These are phyloP conservation scores for Parasteatoda lunata DNA, from an alignment of 2,888 invertebrate species.

Conservation along the genomic window DNA sequence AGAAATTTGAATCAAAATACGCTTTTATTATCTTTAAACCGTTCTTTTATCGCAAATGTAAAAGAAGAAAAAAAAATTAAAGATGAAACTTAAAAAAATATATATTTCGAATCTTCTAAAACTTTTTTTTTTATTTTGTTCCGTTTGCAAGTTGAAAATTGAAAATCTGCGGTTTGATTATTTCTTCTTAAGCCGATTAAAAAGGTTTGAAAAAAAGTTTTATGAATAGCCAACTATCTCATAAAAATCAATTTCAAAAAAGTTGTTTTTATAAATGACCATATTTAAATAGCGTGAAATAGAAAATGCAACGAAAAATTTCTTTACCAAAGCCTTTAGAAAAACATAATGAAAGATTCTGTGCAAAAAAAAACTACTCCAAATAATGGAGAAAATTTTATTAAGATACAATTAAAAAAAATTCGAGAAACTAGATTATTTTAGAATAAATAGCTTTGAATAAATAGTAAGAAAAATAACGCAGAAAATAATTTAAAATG, in stretches of 20 bases:
- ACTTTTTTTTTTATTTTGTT: not conserved
- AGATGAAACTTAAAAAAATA: not conserved
- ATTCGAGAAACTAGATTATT: not conserved
- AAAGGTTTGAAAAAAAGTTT: slow-evolving; percentile 7
- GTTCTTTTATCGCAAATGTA: not conserved
- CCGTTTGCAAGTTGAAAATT: not conserved
- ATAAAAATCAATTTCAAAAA: slow-evolving; percentile 2
- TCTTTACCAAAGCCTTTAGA: not conserved
- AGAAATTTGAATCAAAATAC: not conserved
- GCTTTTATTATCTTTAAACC: not conserved
- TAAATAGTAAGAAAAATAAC: not conserved
- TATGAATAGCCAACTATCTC: slow-evolving; percentile 10
- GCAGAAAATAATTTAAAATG: not conserved
- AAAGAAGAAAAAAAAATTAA: not conserved
- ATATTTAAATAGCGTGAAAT: slow-evolving; percentile 5
- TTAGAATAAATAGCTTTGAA: no score
- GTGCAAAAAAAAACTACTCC: not conserved
- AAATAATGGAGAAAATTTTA: not conserved
- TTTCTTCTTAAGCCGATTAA: slow-evolving; percentile 26
- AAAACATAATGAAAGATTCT: not conserved
- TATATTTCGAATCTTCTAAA: not conserved
- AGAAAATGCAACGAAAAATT: not conserved
- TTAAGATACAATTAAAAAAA: not conserved
- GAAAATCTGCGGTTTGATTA: slow-evolving; percentile 24
- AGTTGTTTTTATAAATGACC: not conserved